These are phyloP conservation scores for Orientallactaga bullata DNA, from an alignment of 2,113 vertebrate genomes.

Conservation along the genomic window DNA sequence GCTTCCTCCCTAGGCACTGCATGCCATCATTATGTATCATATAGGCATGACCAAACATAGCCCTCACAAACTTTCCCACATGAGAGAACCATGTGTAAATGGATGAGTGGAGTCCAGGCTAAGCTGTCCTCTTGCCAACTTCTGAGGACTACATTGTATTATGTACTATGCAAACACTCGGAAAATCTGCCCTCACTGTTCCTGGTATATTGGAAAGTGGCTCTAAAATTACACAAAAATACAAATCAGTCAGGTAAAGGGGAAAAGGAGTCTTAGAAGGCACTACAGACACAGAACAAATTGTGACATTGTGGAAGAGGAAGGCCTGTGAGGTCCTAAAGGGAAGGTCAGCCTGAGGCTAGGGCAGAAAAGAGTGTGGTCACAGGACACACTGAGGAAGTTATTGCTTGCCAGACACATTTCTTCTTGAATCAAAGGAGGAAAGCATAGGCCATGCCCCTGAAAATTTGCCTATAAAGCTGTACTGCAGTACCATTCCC, in stretches of 20 bases:
- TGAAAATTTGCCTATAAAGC: neutral
- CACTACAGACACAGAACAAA: neutral
- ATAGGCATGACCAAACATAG: neutral
- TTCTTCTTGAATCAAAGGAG: neutral
- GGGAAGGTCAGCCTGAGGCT: neutral
- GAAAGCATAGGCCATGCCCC: fast-evolving
- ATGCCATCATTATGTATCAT: neutral
- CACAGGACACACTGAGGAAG: too few relatives aligned
- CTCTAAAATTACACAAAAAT: neutral
- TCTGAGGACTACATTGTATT: fast-evolving
- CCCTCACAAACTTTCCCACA: neutral
- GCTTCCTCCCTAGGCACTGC: neutral
- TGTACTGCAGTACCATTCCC: fast-evolving
- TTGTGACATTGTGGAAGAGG: fast-evolving
- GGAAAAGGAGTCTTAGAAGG: neutral
- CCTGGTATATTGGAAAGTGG: neutral
- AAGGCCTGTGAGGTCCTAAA: too few relatives aligned
- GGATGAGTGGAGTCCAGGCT: neutral
- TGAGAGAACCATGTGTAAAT: fast-evolving
- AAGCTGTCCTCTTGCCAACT: fast-evolving
- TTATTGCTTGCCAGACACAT: neutral
- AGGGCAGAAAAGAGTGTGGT: fast-evolving
- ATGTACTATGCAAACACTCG: neutral
- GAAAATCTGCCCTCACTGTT: neutral
- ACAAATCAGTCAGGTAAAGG: neutral